These are phyloP conservation scores for Achatina immaculata DNA, from an alignment of 1,140 invertebrate species.

Conservation along the genomic window DNA sequence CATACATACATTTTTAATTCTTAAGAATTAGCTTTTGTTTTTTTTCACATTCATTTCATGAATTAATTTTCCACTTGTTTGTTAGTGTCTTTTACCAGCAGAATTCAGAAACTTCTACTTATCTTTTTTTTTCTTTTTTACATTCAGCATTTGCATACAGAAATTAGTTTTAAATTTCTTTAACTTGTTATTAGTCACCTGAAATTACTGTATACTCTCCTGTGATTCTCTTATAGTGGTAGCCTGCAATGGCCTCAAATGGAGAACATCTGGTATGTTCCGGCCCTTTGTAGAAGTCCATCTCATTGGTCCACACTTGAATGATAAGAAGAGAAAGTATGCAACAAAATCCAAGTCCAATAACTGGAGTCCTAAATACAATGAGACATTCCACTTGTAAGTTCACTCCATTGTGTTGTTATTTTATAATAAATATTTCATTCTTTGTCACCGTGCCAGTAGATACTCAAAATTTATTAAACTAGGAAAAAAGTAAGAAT, in stretches of 20 bases:
- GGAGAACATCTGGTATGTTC: conserved; percentile 95
- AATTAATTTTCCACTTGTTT: too few species aligned
- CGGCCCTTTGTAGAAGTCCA: conserved; percentile 98
- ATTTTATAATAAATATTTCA: conserved; percentile 6
- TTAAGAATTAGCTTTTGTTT: too few species aligned
- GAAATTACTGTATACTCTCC: background rate
- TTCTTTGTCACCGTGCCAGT: background rate
- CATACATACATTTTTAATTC: too few species aligned
- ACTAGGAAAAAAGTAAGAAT: too few species aligned
- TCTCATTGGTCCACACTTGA: conserved; percentile 96
- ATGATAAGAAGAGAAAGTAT: conserved; percentile 97
- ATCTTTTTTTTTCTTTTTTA: too few species aligned
- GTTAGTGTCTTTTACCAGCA: too few species aligned
- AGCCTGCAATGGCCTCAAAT: conserved; percentile 97
- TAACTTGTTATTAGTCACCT: too few species aligned
- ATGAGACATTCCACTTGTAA: conserved; percentile 99
- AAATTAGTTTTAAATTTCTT: too few species aligned
- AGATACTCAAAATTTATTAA: background rate
- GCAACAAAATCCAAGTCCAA: conserved; percentile 99
- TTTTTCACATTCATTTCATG: too few species aligned
- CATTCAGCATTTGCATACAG: too few species aligned
- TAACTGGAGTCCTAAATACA: conserved; percentile 99
- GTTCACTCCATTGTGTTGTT: too few species aligned
- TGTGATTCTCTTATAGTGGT: conserved; percentile 80
- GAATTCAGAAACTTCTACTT: too few species aligned